Conservation (phyloP, 2,113 vertebrate species). For the Onychostruthus taczanowskii region DNA sequence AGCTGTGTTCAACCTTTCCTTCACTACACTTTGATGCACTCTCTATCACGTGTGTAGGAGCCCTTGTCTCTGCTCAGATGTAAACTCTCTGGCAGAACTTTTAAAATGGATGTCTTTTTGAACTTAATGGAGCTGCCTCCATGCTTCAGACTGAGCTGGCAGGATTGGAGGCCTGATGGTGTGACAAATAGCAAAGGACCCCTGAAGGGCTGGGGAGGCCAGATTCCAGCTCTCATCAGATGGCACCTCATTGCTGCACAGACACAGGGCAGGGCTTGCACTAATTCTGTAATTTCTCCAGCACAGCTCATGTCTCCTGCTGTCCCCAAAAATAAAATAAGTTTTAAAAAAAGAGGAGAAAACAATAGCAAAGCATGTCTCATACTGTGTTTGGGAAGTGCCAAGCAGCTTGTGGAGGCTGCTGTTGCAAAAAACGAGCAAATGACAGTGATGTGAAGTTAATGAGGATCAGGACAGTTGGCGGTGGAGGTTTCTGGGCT, state of each 20-base stretch:
- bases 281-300: slow-evolving; percentile 8
- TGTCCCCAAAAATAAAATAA: background rate
- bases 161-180: background rate
- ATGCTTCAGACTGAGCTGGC: background rate
- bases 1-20: background rate
- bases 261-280: background rate
- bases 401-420: background rate
- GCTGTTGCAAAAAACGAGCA: background rate
- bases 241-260: background rate
- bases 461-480: slow-evolving; percentile 59
- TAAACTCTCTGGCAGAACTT: background rate
- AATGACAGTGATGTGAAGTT: slow-evolving; percentile 47
- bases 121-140: background rate
- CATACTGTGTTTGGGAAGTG: background rate
- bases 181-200: background rate
- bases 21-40: background rate
- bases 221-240: slow-evolving; percentile 11
- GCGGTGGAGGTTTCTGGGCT: slow-evolving; percentile 23
- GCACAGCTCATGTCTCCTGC: background rate
- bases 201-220: background rate
- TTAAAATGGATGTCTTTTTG: background rate
- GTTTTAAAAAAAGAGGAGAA: background rate
- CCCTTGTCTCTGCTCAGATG: background rate
- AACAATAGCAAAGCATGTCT: slow-evolving; percentile 18
- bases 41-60: background rate